Conservation (phyloP, 2,797 vertebrate genomes). For the Takifugu rubripes region DNA sequence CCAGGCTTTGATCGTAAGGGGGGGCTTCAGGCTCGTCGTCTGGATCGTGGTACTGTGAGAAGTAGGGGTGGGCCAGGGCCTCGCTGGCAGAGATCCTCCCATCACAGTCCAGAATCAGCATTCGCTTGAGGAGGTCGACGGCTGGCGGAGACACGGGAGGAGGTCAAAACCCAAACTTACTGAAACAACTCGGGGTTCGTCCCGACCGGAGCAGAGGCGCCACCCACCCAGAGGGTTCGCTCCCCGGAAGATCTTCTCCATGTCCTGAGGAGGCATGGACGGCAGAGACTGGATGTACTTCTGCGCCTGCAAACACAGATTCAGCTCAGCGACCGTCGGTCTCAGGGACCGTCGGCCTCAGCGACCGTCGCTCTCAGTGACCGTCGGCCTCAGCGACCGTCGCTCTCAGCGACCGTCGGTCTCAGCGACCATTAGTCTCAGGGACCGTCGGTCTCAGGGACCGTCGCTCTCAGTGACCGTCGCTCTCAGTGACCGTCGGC, state of each 20-base stretch:
- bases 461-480: too few relatives aligned
- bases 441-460: too few relatives aligned
- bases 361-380: too few relatives aligned
- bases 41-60: slow-evolving; percentile 95
- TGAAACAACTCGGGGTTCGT: background rate
- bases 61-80: slow-evolving; percentile 91
- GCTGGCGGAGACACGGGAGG: slow-evolving; percentile 68
- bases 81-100: slow-evolving; percentile 89
- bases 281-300: slow-evolving; percentile 97
- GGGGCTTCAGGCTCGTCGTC: slow-evolving; percentile 92
- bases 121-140: slow-evolving; percentile 90
- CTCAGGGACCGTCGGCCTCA: too few relatives aligned
- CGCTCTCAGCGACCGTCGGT: too few relatives aligned
- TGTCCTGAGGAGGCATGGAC: slow-evolving; percentile 95
- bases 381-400: too few relatives aligned
- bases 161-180: background rate
- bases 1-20: slow-evolving; percentile 89
- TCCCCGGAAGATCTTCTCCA: slow-evolving; percentile 90
- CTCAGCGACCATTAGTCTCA: too few relatives aligned
- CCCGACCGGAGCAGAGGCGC: background rate
- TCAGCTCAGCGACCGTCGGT: background rate
- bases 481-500: too few relatives aligned
- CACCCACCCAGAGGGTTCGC: slow-evolving; percentile 89
- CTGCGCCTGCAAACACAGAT: slow-evolving; percentile 80
- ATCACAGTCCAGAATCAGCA: slow-evolving; percentile 96